These are phyloP conservation scores for Argyrosomus japonicus DNA, from an alignment of 2,113 vertebrate genomes.

Conservation along the genomic window DNA sequence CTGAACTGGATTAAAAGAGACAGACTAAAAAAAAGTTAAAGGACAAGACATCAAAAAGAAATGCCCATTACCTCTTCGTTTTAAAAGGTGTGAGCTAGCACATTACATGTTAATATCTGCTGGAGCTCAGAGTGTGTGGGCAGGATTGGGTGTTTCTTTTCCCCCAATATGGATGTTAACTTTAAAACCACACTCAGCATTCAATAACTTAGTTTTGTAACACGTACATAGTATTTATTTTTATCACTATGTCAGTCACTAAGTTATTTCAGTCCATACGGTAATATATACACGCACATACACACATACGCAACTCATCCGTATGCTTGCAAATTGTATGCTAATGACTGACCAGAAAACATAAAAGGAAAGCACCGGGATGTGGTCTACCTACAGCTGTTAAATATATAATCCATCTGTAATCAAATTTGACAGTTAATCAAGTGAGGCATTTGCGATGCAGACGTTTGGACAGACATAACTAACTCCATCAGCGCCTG, in stretches of 20 bases:
- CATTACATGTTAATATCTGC: slow-evolving; percentile 61
- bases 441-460: slow-evolving; percentile 83
- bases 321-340: slow-evolving; percentile 61
- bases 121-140: slow-evolving; percentile 15
- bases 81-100: slow-evolving; percentile 71
- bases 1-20: slow-evolving; percentile 80
- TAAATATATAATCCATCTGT: slow-evolving; percentile 86
- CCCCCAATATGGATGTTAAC: background rate
- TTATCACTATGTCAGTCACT: background rate
- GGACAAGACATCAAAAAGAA: slow-evolving; percentile 75
- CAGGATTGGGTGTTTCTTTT: background rate
- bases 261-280: slow-evolving; percentile 10
- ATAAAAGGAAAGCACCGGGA: slow-evolving; percentile 66
- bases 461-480: slow-evolving; percentile 83
- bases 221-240: background rate
- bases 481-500: slow-evolving; percentile 86
- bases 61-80: slow-evolving; percentile 59
- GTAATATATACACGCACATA: slow-evolving; percentile 2
- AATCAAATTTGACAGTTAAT: slow-evolving; percentile 88
- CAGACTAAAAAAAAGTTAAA: slow-evolving; percentile 73
- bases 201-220: background rate
- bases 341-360: slow-evolving; percentile 74
- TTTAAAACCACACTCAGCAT: slow-evolving; percentile 5
- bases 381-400: slow-evolving; percentile 81
- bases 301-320: slow-evolving; percentile 16